These are phyloP conservation scores for Parauchenoglanis punctatus DNA, from an alignment of 2,797 vertebrate species.

Conservation along the genomic window DNA sequence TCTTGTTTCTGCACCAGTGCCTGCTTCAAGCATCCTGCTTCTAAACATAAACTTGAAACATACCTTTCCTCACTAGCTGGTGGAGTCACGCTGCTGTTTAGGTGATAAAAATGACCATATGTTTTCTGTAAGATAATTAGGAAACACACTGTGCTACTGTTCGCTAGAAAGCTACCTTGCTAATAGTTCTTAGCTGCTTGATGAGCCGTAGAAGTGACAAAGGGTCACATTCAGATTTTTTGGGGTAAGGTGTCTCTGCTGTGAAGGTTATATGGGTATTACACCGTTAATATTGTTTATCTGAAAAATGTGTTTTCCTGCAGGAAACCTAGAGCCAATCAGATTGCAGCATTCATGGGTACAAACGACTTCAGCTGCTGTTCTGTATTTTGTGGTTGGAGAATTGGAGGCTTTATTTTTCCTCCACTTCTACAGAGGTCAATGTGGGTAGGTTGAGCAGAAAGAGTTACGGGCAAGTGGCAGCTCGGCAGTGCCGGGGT, in stretches of 20 bases:
- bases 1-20: neutral
- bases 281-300: neutral
- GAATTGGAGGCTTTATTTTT: neutral
- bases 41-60: neutral
- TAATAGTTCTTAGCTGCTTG: neutral
- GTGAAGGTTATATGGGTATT: neutral
- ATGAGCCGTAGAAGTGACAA: neutral
- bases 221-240: neutral
- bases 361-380: neutral
- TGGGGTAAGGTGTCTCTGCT: neutral
- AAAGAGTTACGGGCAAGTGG: too few species aligned
- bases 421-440: too few species aligned
- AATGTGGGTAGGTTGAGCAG: too few species aligned
- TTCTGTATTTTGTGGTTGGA: neutral
- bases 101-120: neutral
- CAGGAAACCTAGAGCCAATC: neutral
- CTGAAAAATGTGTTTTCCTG: neutral
- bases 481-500: too few species aligned
- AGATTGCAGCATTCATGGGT: neutral
- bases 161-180: neutral
- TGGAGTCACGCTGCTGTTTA: neutral
- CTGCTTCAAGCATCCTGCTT: neutral
- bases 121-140: neutral
- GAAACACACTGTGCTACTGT: neutral
- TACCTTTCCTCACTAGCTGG: neutral